phyloP scores from a whole-genome alignment of 2,797 vertebrate genomes.

The Iguana delicatissima region DNA sequence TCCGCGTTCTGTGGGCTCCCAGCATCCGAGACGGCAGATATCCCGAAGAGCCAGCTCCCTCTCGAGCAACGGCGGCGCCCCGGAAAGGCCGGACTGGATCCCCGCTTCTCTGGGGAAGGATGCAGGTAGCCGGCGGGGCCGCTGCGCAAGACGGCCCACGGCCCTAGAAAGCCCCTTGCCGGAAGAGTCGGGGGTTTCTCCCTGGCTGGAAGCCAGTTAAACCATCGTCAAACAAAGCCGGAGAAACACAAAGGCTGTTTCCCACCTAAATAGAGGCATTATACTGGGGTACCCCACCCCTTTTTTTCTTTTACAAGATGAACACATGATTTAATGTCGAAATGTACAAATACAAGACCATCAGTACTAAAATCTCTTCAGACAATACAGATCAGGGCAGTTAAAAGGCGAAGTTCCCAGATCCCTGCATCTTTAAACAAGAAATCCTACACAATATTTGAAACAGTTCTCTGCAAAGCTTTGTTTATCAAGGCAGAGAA shows the following conservation, averaged over 20 bases:
- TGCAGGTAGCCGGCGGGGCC: neutral
- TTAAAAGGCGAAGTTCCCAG: constrained; percentile 1
- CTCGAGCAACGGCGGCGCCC: neutral
- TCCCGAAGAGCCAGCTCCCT: neutral
- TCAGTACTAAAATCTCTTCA: constrained; percentile 56
- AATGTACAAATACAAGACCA: constrained; percentile 1
- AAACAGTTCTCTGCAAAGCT: constrained; percentile 66
- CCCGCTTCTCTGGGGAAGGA: neutral
- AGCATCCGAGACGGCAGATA: neutral
- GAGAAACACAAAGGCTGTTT: no score
- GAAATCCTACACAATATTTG: constrained; percentile 25
- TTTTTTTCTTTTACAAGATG: neutral
- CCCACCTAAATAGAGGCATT: no score
- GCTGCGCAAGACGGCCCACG: neutral
- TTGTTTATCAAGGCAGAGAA: neutral
- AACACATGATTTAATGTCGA: constrained; percentile 5
- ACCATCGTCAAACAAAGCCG: neutral
- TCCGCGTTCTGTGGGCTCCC: neutral
- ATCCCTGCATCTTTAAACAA: constrained; percentile 22
- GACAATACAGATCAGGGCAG: constrained; percentile 10
- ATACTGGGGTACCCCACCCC: no score
- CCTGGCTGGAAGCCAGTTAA: neutral
- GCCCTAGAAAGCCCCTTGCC: neutral
- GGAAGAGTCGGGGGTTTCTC: no score
- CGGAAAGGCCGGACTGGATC: constrained; percentile 17